A percentile compares a stretch with the other conserved stretches of the same genome.
These are phyloP conservation scores for Drosophila repletoides DNA, from an alignment of 1,140 invertebrate genomes.

Conservation along the genomic window DNA sequence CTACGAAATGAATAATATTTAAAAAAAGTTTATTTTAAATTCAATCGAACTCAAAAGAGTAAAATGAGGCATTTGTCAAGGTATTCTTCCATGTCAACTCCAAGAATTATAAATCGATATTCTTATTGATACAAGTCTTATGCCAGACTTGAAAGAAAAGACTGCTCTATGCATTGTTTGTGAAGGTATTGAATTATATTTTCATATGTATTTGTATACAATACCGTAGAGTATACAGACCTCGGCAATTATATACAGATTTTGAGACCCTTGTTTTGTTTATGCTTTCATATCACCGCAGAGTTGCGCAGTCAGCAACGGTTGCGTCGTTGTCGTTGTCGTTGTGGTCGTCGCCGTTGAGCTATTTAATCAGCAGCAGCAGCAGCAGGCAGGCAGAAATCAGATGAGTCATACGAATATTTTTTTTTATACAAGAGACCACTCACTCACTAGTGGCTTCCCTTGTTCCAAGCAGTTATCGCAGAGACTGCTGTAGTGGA, in stretches of 20 bases:
- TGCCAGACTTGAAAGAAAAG: no score
- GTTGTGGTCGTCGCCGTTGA: conserved; percentile 8
- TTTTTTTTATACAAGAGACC: conserved; percentile 31
- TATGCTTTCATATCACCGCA: conserved; percentile 27
- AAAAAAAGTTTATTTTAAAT: no score
- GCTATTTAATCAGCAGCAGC: conserved; percentile 35
- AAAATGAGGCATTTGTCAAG: no score
- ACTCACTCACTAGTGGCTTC: no score
- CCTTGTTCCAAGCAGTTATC: background rate
- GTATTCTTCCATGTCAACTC: no score
- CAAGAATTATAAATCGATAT: no score
- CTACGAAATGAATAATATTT: no score
- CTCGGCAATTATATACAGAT: background rate
- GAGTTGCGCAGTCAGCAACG: conserved; percentile 8
- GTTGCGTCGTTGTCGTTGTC: conserved; percentile 3
- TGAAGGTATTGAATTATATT: no score
- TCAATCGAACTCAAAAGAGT: no score
- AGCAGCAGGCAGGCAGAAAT: background rate
- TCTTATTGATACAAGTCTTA: no score
- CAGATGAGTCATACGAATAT: conserved; percentile 28
- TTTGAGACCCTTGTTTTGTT: conserved; percentile 32
- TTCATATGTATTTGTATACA: background rate
- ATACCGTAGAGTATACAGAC: conserved; percentile 1
- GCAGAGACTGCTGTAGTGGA: conserved; percentile 44
- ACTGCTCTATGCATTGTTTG: no score